Conservation (phyloP, 2,113 vertebrate genomes). For the Conger conger region DNA sequence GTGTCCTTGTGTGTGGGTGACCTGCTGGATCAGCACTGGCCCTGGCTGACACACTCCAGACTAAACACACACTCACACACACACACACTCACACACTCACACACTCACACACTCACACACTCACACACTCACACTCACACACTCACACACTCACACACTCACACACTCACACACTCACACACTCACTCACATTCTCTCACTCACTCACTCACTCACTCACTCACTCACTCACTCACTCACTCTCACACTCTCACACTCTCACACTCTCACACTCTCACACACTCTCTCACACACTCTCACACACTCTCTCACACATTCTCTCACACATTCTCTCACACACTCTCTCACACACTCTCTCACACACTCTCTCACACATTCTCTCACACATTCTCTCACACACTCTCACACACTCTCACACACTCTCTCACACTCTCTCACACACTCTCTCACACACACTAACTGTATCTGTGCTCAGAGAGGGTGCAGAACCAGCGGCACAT, state of each 20-base stretch:
- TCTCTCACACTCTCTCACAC: conserved; percentile 3
- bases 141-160: not conserved
- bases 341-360: conserved; percentile 9
- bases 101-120: no score
- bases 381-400: conserved; percentile 8
- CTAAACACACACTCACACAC: not conserved
- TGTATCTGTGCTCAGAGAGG: not conserved
- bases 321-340: conserved; percentile 15
- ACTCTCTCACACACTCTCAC: not conserved
- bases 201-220: conserved; percentile 18
- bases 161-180: conserved; percentile 1
- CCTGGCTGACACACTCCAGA: not conserved
- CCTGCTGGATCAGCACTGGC: not conserved
- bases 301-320: no score
- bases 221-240: conserved; percentile 1
- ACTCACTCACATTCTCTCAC: conserved; percentile 18
- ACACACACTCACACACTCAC: not conserved
- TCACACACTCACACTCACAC: no score
- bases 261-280: not conserved
- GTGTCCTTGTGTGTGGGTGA: no score
- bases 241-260: not conserved
- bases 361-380: conserved; percentile 8
- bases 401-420: not conserved
- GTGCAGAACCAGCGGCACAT: no score
- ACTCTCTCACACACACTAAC: not conserved